phyloP scores from a whole-genome alignment of 2,888 invertebrate species.

The Litoditis marina region DNA sequence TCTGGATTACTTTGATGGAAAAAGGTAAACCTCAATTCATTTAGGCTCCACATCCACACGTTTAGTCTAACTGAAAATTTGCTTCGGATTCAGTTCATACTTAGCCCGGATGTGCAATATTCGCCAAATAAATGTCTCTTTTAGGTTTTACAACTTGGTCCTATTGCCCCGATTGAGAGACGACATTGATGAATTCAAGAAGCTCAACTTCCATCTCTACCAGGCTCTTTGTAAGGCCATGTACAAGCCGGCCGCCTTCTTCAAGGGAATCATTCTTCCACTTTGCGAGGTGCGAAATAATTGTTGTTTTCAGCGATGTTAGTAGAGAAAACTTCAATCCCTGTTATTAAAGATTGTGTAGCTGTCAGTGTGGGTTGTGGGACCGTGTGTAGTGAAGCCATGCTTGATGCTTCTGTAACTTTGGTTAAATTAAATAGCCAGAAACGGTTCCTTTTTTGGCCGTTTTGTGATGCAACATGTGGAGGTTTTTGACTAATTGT shows the following conservation, averaged over 20 bases:
- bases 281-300: conserved; percentile 64
- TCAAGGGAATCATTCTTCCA: conserved; percentile 79
- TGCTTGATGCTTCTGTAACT: no score
- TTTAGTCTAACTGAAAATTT: no score
- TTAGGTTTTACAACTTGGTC: conserved; percentile 81
- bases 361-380: no score
- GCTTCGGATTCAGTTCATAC: no score
- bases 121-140: conserved; percentile 11
- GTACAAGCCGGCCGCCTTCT: conserved; percentile 94
- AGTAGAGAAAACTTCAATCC: neutral
- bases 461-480: no score
- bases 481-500: no score
- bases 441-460: no score
- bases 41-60: conserved; percentile 41
- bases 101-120: neutral
- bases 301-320: no score
- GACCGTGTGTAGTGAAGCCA: no score
- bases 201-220: conserved; percentile 91
- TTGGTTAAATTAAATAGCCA: no score
- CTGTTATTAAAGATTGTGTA: neutral
- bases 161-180: conserved; percentile 84
- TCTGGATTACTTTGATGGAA: neutral
- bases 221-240: conserved; percentile 86
- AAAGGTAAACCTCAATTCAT: conserved; percentile 49
- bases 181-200: conserved; percentile 89